These are phyloP conservation scores for Siniperca chuatsi DNA, from an alignment of 2,113 vertebrate species.

Conservation along the genomic window DNA sequence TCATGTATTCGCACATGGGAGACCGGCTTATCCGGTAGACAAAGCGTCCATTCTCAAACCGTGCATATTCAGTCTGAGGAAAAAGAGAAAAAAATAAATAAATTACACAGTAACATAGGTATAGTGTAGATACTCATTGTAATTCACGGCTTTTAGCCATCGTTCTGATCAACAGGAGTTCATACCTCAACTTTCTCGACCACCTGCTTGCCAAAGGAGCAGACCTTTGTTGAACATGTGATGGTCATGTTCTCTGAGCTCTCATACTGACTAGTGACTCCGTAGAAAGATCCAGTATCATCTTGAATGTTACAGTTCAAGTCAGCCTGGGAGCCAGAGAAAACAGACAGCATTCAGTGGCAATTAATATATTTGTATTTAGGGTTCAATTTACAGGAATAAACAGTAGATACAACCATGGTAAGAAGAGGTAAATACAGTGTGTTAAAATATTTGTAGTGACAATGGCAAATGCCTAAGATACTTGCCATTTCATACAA, in stretches of 20 bases:
- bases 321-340: conserved; percentile 88
- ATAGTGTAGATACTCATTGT: neutral
- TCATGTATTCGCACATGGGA: conserved; percentile 99
- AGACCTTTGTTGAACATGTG: conserved; percentile 99
- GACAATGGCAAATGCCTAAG: neutral
- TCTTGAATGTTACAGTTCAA: conserved; percentile 98
- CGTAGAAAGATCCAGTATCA: conserved; percentile 95
- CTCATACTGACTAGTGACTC: conserved; percentile 98
- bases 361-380: neutral
- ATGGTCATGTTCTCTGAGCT: conserved; percentile 99
- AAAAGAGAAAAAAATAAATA: neutral
- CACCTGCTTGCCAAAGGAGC: conserved; percentile 99
- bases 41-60: conserved; percentile 98
- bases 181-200: conserved; percentile 99
- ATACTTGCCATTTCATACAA: neutral
- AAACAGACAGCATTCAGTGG: neutral
- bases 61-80: conserved; percentile 95
- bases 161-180: neutral
- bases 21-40: conserved; percentile 98
- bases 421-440: neutral
- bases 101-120: neutral
- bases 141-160: neutral
- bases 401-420: neutral
- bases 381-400: neutral
- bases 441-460: neutral